Base-by-base conservation (phyloP, 1,140 invertebrate genomes). In the Patella vulgata region DNA sequence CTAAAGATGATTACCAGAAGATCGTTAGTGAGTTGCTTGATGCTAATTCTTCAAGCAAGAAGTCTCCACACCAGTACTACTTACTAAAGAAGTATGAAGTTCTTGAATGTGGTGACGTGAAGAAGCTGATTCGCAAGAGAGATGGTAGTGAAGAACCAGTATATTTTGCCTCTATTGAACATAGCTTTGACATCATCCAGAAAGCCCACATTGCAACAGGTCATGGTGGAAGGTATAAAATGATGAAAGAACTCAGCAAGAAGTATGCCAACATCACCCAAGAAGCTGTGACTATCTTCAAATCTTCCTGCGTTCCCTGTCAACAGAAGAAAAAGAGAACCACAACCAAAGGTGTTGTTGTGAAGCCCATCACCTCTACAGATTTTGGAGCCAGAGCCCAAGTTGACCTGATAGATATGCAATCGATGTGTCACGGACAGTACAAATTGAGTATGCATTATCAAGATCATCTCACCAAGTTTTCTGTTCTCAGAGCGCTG, bases 261-360 rank as follows among this genome's bases (percentile, higher is more conserved):
- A 64, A 61, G 44, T 66, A 60, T 51, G 57, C 57, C 39, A 72
- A 72, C 44, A 53, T 68, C 27, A 59, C 66, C 46, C 14, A 25
- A 21, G 40, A 66, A 36, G 17, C 48, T 30, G 19, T 63, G 12
- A 48, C 59, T 21, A 25, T 72, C 9, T 72, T 59, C 28, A 72
- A 68, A 47, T 59, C 54, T 39, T 14, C 56, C 2, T 66, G 63
- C 50, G 48, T 33, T 1, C 48, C 30, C 27, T 57, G 59, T 58
- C 9, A 47, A 47, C 14, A 21, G 36, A 55, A 55, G 40, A 8
- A 46, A 58, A 58, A 30, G n/a, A 27, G 39, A n/a, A 47, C 47
- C 23, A 60, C 40, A 33, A 60, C 48, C 25, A 60, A 60, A 39
- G 58, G 58, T 27, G 58, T 60, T 17, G 58, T 60, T 21, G 39